phyloP scores from a whole-genome alignment of 1,140 invertebrate species.

The Elymnias hypermnestra region DNA sequence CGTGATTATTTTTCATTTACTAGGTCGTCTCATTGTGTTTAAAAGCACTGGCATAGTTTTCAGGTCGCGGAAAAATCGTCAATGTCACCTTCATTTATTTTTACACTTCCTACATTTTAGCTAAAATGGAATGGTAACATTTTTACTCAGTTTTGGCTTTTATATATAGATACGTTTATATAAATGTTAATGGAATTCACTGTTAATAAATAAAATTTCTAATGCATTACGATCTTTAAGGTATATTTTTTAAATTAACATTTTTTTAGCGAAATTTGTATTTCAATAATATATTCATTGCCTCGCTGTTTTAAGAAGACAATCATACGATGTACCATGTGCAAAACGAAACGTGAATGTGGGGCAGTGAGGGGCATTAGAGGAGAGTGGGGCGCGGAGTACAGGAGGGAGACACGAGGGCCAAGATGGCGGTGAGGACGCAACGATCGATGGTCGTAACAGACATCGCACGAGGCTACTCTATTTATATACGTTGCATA shows the following conservation, averaged over 20 bases:
- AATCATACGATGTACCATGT: constrained; percentile 42
- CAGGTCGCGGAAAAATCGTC: constrained; percentile 52
- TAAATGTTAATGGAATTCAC: no score
- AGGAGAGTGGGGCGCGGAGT: constrained; percentile 43
- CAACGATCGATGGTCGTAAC: constrained; percentile 69
- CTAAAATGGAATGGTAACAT: background rate
- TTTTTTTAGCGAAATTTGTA: no score
- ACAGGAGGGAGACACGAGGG: constrained; percentile 63
- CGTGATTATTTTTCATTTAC: background rate
- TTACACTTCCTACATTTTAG: constrained; percentile 39
- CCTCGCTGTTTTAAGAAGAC: constrained; percentile 22
- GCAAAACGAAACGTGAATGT: constrained; percentile 65
- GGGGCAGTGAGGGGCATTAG: constrained; percentile 59
- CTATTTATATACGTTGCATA: constrained; percentile 68
- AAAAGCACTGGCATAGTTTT: constrained; percentile 45
- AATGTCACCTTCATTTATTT: constrained; percentile 65
- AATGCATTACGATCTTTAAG: no score
- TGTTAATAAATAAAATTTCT: no score
- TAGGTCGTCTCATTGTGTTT: constrained; percentile 8
- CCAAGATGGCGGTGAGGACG: constrained; percentile 70
- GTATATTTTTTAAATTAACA: no score
- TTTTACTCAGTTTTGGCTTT: background rate
- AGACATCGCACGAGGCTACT: constrained; percentile 66
- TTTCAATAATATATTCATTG: background rate
- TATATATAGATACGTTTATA: no score